Conservation (phyloP, 2,113 vertebrate genomes). For the Strix uralensis region DNA sequence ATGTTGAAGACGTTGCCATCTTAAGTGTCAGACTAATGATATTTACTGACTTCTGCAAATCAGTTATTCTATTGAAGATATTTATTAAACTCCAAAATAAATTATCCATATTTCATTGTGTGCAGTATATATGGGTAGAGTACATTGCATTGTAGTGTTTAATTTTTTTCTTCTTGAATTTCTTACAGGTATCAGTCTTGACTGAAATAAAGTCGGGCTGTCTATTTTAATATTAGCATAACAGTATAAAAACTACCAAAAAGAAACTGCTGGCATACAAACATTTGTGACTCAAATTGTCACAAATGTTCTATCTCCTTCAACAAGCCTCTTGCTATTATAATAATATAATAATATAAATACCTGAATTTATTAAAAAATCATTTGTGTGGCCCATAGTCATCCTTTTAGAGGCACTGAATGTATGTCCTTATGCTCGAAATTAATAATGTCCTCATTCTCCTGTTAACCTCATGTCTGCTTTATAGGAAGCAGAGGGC, state of each 20-base stretch:
- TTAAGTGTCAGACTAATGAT: constrained; percentile 32
- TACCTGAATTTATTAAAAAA: not conserved
- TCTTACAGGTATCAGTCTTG: not conserved
- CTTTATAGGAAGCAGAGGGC: not conserved
- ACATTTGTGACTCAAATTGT: not conserved
- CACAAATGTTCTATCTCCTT: not conserved
- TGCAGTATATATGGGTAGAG: not conserved
- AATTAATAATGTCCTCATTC: not conserved
- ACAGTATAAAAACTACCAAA: not conserved
- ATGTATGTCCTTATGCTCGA: not conserved
- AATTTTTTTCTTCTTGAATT: not conserved
- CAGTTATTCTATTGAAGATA: not conserved
- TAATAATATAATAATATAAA: not conserved
- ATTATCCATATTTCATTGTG: not conserved
- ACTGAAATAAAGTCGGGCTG: not conserved
- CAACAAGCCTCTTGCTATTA: not conserved
- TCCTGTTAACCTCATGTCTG: not conserved
- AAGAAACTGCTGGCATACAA: not conserved
- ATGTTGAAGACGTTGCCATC: not conserved
- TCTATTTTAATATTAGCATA: not conserved
- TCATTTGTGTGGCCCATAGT: not conserved
- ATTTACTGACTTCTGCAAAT: constrained; percentile 18
- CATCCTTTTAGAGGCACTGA: not conserved
- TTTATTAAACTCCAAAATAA: constrained; percentile 14
- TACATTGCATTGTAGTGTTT: not conserved